phyloP scores from a whole-genome alignment of 2,888 invertebrate species.

The Blastobasis adustella region DNA sequence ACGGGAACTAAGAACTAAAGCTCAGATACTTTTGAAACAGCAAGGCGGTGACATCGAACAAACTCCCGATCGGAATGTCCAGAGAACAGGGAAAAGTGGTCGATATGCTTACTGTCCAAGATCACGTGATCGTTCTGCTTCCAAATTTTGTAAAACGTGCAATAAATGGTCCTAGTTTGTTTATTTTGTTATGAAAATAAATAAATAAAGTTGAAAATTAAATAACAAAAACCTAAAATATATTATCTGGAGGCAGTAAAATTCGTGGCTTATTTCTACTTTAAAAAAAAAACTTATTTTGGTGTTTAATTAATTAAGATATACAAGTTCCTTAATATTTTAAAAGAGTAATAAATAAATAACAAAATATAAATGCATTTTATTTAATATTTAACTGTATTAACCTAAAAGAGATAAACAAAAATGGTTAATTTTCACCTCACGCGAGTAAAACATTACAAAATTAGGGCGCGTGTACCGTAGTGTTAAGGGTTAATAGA shows the following conservation, averaged over 20 bases:
- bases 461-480: neutral
- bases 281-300: neutral
- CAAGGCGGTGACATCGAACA: neutral
- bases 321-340: neutral
- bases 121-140: slow-evolving; percentile 1
- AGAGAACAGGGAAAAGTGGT: neutral
- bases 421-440: neutral
- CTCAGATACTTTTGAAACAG: neutral
- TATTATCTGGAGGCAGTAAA: neutral
- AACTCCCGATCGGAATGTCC: neutral
- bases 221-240: neutral
- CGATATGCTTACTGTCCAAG: neutral
- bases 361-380: neutral
- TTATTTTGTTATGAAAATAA: neutral
- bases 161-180: neutral
- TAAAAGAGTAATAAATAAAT: neutral
- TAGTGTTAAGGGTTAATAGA: too few relatives aligned
- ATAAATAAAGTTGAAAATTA: neutral
- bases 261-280: neutral
- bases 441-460: neutral
- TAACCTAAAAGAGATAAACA: neutral
- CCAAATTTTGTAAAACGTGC: slow-evolving; percentile 1
- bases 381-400: neutral
- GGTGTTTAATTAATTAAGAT: neutral
- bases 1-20: neutral